Evolutionary conservation across 2,113 vertebrate genomes (phyloP).

Genomic region (Cnemophilus loriae): DNA sequence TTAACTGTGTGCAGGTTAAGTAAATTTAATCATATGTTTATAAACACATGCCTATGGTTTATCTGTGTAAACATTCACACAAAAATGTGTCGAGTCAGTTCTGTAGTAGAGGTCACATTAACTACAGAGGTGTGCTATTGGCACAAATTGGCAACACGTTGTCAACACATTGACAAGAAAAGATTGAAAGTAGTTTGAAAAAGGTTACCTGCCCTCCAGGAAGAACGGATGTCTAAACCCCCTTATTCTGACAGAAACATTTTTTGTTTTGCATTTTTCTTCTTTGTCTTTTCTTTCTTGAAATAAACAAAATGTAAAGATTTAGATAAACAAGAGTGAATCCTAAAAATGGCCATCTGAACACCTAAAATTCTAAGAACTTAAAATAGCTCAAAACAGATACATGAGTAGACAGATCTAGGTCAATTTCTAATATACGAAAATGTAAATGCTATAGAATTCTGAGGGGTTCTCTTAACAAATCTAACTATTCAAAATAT

Average conservation of each 20-base stretch:
- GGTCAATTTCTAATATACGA: not conserved
- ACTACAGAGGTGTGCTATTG: not conserved
- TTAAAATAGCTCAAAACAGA: not conserved
- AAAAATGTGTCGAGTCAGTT: not conserved
- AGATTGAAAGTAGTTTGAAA: not conserved
- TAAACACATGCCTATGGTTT: not conserved
- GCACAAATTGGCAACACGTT: not conserved
- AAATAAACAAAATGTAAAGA: not conserved
- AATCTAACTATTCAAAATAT: not conserved
- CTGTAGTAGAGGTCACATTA: not conserved
- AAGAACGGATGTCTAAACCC: not conserved
- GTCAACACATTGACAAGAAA: not conserved
- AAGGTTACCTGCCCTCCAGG: not conserved
- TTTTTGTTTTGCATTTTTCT: not conserved
- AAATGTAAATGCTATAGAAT: not conserved
- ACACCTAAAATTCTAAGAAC: not conserved
- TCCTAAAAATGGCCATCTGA: not conserved
- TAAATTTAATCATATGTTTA: not conserved
- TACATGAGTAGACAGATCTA: not conserved
- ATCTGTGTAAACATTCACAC: not conserved
- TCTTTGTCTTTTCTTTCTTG: not conserved
- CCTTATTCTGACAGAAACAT: not conserved
- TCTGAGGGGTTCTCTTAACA: not conserved
- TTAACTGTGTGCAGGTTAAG: not conserved
- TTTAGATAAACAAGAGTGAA: not conserved